A percentile compares a stretch with the other conserved stretches of the same genome.
Conservation (phyloP, 2,888 invertebrate species). For the Pollenia angustigena region DNA sequence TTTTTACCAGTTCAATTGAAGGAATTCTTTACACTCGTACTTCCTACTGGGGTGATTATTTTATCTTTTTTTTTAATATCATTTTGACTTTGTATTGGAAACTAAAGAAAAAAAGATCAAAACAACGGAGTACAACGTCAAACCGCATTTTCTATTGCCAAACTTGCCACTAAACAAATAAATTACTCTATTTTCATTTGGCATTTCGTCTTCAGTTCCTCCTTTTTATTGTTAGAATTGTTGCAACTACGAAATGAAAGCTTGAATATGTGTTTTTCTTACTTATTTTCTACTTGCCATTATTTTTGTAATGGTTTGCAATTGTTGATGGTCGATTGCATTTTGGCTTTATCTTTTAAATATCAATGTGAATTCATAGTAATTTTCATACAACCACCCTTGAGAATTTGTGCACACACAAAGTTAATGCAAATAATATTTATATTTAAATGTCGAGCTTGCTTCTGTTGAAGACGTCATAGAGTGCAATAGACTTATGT, state of each 20-base stretch:
- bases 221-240: constrained; percentile 3
- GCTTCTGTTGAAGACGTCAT: too few species aligned
- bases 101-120: constrained; percentile 16
- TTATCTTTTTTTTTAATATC: constrained; percentile 9
- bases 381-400: not conserved
- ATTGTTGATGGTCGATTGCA: constrained; percentile 67
- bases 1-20: not conserved
- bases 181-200: constrained; percentile 77
- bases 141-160: constrained; percentile 74
- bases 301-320: constrained; percentile 20
- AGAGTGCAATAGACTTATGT: too few species aligned
- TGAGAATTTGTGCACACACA: not conserved
- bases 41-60: constrained; percentile 8
- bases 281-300: constrained; percentile 24
- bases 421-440: too few species aligned
- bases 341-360: constrained; percentile 39
- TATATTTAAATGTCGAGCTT: too few species aligned
- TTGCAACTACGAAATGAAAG: not conserved
- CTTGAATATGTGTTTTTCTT: not conserved
- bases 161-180: constrained; percentile 77
- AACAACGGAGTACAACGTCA: constrained; percentile 66
- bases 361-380: constrained; percentile 37
- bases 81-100: constrained; percentile 43
- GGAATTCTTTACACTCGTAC: not conserved
- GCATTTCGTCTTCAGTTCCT: constrained; percentile 42